A percentile compares a stretch with the other conserved stretches of the same genome.
Conservation (phyloP, 2,888 invertebrate genomes). For the Schizaphis graminum region DNA sequence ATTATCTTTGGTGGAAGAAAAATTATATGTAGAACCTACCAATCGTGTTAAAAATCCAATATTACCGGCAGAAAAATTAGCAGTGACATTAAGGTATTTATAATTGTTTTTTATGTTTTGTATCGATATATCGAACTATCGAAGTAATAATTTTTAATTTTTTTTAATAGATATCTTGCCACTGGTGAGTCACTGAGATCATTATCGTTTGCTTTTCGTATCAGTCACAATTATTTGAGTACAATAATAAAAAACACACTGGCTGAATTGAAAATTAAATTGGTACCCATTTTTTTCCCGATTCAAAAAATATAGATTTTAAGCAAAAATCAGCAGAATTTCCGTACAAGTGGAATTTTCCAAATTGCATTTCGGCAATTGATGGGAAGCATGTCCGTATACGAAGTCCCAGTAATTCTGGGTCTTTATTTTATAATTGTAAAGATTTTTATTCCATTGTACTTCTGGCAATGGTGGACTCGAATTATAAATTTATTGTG, state of each 20-base stretch:
- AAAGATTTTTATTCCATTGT: conserved; percentile 12
- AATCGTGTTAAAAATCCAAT: neutral
- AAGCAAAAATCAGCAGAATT: conserved; percentile 13
- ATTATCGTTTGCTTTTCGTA: neutral
- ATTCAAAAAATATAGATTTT: conserved; percentile 1
- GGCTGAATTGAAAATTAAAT: neutral
- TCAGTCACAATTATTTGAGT: conserved; percentile 1
- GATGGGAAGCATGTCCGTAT: neutral
- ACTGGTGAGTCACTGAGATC: neutral
- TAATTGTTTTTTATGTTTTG: neutral
- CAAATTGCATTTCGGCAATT: neutral
- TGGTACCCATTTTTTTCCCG: neutral
- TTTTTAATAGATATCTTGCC: conserved; percentile 9
- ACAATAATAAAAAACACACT: neutral
- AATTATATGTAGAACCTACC: neutral
- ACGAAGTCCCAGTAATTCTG: neutral
- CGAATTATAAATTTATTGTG: neutral
- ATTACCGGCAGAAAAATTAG: neutral
- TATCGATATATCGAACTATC: neutral
- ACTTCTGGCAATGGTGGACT: neutral
- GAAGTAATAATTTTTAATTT: neutral
- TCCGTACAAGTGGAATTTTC: conserved; percentile 3
- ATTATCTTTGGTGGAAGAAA: neutral
- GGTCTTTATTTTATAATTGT: neutral
- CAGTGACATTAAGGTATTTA: neutral